Conservation (phyloP, 2,797 vertebrate species). For the Chelonia mydas region DNA sequence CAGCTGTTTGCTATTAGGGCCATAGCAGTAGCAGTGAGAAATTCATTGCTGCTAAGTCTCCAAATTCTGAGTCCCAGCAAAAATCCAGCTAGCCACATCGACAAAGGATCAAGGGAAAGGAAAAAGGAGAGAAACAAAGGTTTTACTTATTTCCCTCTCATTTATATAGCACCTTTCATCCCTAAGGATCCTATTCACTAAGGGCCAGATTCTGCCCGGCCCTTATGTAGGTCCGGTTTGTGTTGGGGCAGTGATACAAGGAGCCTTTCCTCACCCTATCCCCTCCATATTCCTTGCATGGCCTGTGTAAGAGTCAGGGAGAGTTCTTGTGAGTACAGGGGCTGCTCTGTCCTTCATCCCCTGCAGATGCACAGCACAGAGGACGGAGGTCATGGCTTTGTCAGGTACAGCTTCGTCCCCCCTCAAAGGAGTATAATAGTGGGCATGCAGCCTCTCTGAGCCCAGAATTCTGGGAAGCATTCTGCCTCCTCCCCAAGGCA, state of each 20-base stretch:
- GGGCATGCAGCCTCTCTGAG: neutral
- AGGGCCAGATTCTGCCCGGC: constrained; percentile 1
- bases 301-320: neutral
- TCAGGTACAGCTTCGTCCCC: no score
- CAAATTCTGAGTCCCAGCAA: constrained; percentile 49
- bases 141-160: neutral
- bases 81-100: constrained; percentile 40
- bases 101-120: constrained; percentile 61
- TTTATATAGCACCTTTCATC: constrained; percentile 17
- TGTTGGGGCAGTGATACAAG: constrained; percentile 5
- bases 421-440: neutral
- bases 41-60: constrained; percentile 60
- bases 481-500: neutral
- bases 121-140: constrained; percentile 46
- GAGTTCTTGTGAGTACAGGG: neutral
- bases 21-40: constrained; percentile 78
- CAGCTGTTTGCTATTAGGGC: constrained; percentile 78
- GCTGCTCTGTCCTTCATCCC: neutral
- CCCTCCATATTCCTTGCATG: neutral
- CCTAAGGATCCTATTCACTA: constrained; percentile 38
- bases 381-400: neutral
- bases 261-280: constrained; percentile 22
- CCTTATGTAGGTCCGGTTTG: neutral
- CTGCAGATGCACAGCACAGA: fast-evolving
- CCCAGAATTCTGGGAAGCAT: neutral